Percentiles rank a stretch among this genome's conserved stretches.
Evolutionary conservation across 37 sponge, comb jelly and placozoan species (phyloP).

Genomic region (Axinella damicornis): DNA sequence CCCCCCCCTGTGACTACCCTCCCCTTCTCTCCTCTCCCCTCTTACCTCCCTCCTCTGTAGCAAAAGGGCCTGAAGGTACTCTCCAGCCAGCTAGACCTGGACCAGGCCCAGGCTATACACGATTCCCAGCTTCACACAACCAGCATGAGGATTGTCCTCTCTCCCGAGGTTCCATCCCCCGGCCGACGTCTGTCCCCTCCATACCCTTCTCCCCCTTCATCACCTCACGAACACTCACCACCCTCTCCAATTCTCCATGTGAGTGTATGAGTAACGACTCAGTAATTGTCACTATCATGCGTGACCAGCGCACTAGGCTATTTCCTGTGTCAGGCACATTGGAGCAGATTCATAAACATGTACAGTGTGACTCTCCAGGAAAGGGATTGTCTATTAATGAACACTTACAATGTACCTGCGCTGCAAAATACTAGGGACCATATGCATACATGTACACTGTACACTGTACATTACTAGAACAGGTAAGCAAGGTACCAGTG

Average conservation of each 20-base stretch:
- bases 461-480: too few relatives aligned
- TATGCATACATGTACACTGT: too few relatives aligned
- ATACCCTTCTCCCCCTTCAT: constrained; percentile 30
- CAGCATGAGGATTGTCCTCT: constrained; percentile 47
- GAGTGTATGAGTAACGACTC: neutral
- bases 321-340: too few relatives aligned
- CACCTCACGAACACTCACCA: constrained; percentile 42
- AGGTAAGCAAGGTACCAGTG: too few relatives aligned
- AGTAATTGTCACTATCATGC: too few relatives aligned
- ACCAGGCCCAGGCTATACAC: constrained; percentile 22
- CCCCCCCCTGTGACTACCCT: too few relatives aligned
- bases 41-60: constrained; percentile 7
- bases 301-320: too few relatives aligned
- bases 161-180: neutral
- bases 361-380: too few relatives aligned
- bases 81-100: constrained; percentile 37
- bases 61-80: constrained; percentile 47
- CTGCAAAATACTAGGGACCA: too few relatives aligned
- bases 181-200: constrained; percentile 48
- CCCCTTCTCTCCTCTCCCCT: neutral
- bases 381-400: too few relatives aligned
- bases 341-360: too few relatives aligned
- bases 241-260: constrained; percentile 7
- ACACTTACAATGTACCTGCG: too few relatives aligned
- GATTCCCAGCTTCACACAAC: constrained; percentile 33